A percentile compares a stretch with the other conserved stretches of the same genome.
phyloP scores from a whole-genome alignment of 2,888 invertebrate genomes.

The Polymixis flavicincta region DNA sequence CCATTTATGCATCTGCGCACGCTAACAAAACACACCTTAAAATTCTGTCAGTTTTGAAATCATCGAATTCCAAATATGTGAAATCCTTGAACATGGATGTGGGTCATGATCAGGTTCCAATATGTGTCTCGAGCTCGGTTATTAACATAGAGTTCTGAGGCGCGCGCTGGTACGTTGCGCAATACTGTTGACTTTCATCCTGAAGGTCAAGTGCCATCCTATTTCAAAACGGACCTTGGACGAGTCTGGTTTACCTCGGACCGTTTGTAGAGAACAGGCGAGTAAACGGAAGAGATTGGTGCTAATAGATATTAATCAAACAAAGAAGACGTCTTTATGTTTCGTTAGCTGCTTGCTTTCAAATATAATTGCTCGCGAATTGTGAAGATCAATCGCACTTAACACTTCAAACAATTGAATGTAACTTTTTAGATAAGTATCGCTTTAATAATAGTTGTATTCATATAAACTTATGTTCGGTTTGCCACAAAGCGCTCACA shows the following conservation, averaged over 20 bases:
- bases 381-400: slow-evolving; percentile 65
- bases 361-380: slow-evolving; percentile 68
- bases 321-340: slow-evolving; percentile 76
- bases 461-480: slow-evolving; percentile 71
- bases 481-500: slow-evolving; percentile 77
- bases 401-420: slow-evolving; percentile 69
- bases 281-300: slow-evolving; percentile 86
- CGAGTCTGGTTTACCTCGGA: slow-evolving; percentile 88
- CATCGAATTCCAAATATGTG: slow-evolving; percentile 89
- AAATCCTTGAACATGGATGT: slow-evolving; percentile 90
- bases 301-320: slow-evolving; percentile 84
- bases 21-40: slow-evolving; percentile 84
- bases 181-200: slow-evolving; percentile 90
- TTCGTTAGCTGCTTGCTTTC: slow-evolving; percentile 70
- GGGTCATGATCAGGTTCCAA: slow-evolving; percentile 89
- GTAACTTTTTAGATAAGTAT: slow-evolving; percentile 67
- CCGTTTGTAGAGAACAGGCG: slow-evolving; percentile 78
- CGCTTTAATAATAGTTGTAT: slow-evolving; percentile 67
- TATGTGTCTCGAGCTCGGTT: slow-evolving; percentile 86
- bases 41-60: slow-evolving; percentile 87
- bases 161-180: slow-evolving; percentile 86
- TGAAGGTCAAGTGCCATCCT: slow-evolving; percentile 91
- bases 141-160: slow-evolving; percentile 87
- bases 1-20: slow-evolving; percentile 73
- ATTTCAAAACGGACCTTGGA: slow-evolving; percentile 90